Conservation (phyloP, 2,888 invertebrate genomes). For the Anaspis maculata region DNA sequence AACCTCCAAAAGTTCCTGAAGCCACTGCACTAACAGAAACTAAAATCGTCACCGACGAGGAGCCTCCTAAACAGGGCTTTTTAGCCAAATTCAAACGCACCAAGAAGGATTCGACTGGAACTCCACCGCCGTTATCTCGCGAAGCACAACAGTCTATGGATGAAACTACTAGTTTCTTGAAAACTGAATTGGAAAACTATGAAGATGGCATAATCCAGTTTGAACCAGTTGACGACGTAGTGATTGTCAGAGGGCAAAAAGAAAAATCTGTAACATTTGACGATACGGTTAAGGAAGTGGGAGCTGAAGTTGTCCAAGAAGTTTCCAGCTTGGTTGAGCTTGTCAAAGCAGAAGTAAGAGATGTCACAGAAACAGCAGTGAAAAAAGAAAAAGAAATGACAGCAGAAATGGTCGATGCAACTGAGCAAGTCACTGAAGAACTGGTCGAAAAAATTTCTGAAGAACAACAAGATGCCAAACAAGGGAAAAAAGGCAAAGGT, state of each 20-base stretch:
- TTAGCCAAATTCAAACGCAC: conserved; percentile 28
- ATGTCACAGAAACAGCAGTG: too few relatives aligned
- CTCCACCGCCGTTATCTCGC: conserved; percentile 4
- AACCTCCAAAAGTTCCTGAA: conserved; percentile 1
- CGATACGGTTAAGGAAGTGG: background rate
- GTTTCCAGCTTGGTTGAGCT: conserved; percentile 3
- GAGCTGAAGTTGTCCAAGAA: conserved; percentile 5
- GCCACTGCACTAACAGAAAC: background rate
- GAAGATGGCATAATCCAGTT: conserved; percentile 20
- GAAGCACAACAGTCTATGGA: conserved; percentile 9
- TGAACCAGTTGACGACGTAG: conserved; percentile 1
- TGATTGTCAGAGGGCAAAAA: conserved; percentile 3
- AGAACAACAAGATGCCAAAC: conserved; percentile 4
- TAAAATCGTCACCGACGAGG: conserved; percentile 4
- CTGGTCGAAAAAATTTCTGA: conserved; percentile 4
- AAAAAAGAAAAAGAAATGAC: too few relatives aligned
- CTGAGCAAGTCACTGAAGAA: conserved; percentile 2
- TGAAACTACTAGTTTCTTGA: conserved; percentile 9
- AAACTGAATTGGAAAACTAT: conserved; percentile 27
- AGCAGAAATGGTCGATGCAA: background rate
- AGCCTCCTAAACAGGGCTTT: conserved; percentile 20
- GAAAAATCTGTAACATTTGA: conserved; percentile 9
- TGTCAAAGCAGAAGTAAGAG: conserved; percentile 2
- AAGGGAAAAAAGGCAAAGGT: background rate
- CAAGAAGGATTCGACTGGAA: conserved; percentile 13